phyloP scores from a whole-genome alignment of 1,140 invertebrate genomes.

The Pseudomyrmex gracilis region DNA sequence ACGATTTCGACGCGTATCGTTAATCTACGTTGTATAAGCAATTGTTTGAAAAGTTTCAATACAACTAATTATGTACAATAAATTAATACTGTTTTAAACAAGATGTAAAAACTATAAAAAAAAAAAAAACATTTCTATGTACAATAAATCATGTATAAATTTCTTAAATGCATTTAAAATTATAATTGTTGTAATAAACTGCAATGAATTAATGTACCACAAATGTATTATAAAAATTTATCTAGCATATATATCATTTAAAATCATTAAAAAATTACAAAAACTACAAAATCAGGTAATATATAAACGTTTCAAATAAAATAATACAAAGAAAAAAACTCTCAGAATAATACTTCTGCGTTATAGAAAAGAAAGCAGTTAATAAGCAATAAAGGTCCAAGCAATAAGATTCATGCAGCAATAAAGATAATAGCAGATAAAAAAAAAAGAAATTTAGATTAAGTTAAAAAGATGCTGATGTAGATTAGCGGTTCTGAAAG shows the following conservation, averaged over 20 bases:
- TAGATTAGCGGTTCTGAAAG: slow-evolving; percentile 76
- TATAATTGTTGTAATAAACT: slow-evolving; percentile 8
- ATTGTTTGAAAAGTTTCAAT: not conserved
- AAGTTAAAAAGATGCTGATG: not conserved
- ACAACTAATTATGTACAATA: not conserved
- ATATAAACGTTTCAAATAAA: not conserved
- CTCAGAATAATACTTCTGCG: not conserved
- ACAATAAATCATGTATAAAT: not conserved
- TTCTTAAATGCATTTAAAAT: not conserved
- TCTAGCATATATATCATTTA: slow-evolving; percentile 1
- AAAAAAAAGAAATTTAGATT: slow-evolving; percentile 65
- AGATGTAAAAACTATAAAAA: not conserved
- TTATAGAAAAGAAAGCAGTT: not conserved
- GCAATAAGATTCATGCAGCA: slow-evolving; percentile 73
- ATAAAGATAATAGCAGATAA: slow-evolving; percentile 66
- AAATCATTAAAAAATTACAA: slow-evolving; percentile 7
- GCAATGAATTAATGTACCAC: slow-evolving; percentile 3
- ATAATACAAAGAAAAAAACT: slow-evolving; percentile 1
- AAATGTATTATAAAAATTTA: slow-evolving; percentile 31
- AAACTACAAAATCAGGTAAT: too few relatives aligned
- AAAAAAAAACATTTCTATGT: not conserved
- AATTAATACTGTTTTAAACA: slow-evolving; percentile 13
- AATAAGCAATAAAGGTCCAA: slow-evolving; percentile 54
- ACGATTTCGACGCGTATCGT: too few relatives aligned
- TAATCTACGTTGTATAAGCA: too few relatives aligned